Percentiles rank a stretch among this genome's conserved stretches.
phyloP scores from a whole-genome alignment of 1,140 invertebrate species.

The Drosophila auraria region DNA sequence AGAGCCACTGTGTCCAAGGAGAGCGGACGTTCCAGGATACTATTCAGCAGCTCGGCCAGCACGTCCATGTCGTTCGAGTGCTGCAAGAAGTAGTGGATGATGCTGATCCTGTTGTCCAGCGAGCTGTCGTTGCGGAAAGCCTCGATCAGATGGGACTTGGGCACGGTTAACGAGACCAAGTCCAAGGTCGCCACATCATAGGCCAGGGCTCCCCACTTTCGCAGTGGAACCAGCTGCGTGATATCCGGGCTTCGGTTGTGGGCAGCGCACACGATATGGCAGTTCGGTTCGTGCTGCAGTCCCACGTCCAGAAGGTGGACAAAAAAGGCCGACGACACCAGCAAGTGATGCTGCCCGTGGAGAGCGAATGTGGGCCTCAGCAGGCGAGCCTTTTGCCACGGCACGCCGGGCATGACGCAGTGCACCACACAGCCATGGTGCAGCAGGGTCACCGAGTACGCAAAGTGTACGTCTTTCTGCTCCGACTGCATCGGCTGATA shows the following conservation, averaged over 20 bases:
- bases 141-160: conserved; percentile 88
- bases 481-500: conserved; percentile 90
- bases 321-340: conserved; percentile 92
- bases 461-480: conserved; percentile 90
- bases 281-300: conserved; percentile 91
- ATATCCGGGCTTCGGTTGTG: conserved; percentile 86
- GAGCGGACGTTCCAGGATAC: conserved; percentile 78
- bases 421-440: conserved; percentile 93
- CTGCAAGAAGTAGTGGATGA: conserved; percentile 92
- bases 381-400: conserved; percentile 90
- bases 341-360: conserved; percentile 90
- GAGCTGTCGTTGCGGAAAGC: conserved; percentile 89
- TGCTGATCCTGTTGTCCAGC: conserved; percentile 90
- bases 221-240: conserved; percentile 88
- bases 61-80: conserved; percentile 90
- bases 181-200: conserved; percentile 90
- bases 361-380: conserved; percentile 91
- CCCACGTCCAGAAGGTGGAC: conserved; percentile 93
- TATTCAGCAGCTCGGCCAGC: conserved; percentile 87
- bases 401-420: conserved; percentile 91
- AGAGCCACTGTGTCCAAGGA: conserved; percentile 85
- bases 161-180: conserved; percentile 88
- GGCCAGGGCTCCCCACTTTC: conserved; percentile 86
- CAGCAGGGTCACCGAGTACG: conserved; percentile 92
- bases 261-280: conserved; percentile 90